Conservation (phyloP, 2,888 invertebrate genomes). For the Tinea pellionella region DNA sequence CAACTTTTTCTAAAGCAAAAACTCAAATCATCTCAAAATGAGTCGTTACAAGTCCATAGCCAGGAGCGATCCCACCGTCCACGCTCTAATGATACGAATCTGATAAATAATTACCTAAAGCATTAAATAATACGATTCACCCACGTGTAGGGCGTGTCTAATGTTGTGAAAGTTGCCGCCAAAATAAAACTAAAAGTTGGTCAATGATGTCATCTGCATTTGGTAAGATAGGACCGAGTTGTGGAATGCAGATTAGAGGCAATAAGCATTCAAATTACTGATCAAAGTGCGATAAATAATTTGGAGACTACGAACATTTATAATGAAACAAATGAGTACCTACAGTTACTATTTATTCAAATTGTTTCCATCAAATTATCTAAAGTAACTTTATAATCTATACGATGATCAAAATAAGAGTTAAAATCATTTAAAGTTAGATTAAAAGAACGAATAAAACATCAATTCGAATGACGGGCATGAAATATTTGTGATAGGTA, state of each 20-base stretch:
- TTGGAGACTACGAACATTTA: background rate
- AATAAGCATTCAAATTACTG: constrained; percentile 9
- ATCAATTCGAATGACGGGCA: background rate
- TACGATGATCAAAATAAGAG: background rate
- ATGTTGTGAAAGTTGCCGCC: constrained; percentile 9
- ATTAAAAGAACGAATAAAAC: background rate
- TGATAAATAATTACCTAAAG: constrained; percentile 37
- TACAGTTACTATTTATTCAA: background rate
- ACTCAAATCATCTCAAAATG: constrained; percentile 1
- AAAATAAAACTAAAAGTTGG: constrained; percentile 24
- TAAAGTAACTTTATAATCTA: background rate
- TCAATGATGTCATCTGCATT: constrained; percentile 33
- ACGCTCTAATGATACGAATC: constrained; percentile 58
- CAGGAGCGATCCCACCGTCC: constrained; percentile 45
- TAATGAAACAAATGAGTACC: background rate
- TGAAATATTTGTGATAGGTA: background rate
- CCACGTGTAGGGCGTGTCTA: constrained; percentile 10
- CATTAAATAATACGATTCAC: constrained; percentile 22
- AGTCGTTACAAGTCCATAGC: constrained; percentile 26
- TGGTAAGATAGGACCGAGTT: constrained; percentile 16
- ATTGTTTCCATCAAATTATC: background rate
- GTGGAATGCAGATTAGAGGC: constrained; percentile 6
- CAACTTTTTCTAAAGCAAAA: constrained; percentile 4
- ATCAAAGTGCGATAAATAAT: constrained; percentile 11
- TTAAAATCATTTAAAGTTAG: background rate